Evolutionary conservation across 30 jellyfish, hydroid and myxozoan genomes (phyloP).

Genomic region (Rhopilema esculentum): DNA sequence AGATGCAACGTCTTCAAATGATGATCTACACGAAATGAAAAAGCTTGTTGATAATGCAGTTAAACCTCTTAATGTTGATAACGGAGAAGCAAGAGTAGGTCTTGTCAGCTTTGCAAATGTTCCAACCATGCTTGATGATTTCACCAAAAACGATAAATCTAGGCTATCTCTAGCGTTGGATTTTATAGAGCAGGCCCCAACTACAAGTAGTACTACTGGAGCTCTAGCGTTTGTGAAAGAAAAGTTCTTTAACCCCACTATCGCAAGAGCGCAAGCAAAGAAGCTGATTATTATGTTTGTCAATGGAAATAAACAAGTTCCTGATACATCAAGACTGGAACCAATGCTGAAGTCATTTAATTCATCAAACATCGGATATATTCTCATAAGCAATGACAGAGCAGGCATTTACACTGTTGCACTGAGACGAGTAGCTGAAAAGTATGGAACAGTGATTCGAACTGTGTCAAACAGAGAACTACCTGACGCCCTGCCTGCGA

Average conservation of each 20-base stretch:
- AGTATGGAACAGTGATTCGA: conserved; percentile 51
- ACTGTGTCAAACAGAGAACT: not conserved
- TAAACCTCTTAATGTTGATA: conserved; percentile 7
- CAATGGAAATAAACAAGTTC: conserved; percentile 4
- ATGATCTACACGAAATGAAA: conserved; percentile 37
- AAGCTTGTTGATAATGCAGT: conserved; percentile 27
- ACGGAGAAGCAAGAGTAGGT: conserved; percentile 56
- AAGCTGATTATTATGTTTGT: conserved; percentile 42
- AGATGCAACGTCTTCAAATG: conserved; percentile 44
- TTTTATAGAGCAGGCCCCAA: conserved; percentile 19
- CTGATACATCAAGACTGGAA: conserved; percentile 30
- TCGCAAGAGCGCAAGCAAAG: conserved; percentile 26
- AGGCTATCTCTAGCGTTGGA: conserved; percentile 28
- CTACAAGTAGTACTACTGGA: conserved; percentile 18
- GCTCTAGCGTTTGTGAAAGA: conserved; percentile 41
- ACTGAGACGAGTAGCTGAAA: not conserved
- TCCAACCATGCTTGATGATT: not conserved
- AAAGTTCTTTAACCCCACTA: not conserved
- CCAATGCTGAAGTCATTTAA: conserved; percentile 32
- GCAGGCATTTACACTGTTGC: not conserved
- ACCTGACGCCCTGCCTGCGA: conserved; percentile 56
- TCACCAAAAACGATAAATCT: conserved; percentile 18
- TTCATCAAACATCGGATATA: conserved; percentile 31
- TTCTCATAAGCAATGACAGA: conserved; percentile 31
- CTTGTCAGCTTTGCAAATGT: conserved; percentile 23